Evolutionary conservation across 2,888 invertebrate genomes (phyloP), one percentile per base, ranked within the genome.

Genomic region (Busseola fusca): DNA sequence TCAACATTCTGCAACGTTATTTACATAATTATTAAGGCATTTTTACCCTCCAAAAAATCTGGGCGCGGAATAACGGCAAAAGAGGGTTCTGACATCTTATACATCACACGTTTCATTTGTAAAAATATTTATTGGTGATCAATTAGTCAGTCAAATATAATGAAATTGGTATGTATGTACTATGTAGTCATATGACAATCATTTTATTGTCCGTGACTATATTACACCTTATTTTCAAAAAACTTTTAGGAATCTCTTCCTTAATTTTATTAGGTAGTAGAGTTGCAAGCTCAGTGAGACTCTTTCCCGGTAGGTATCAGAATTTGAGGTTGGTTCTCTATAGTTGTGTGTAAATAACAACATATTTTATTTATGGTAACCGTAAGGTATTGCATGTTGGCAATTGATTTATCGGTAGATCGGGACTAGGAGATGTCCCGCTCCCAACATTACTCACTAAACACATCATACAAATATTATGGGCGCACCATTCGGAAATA

Each of bases 331-430:
- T 50, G 30, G 30, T 63, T 69, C 48, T 62, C 52, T 56, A 64
- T 64, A 54, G 30, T 25, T 45, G 68, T 70, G 66, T 72, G 63
- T 76, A 83, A 87, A 82, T 80, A 77, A 72, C 63, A 78, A 63
- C 72, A 89, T 87, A 86, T 87, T 87, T 88, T 89, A 88, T 87
- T 87, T 85, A 87, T 84, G 84, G 72, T 86, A 84, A 86, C 86
- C 83, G 86, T 87, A 89, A 90, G 84, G 86, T 89, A 91, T 88
- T 84, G 87, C 88, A 84, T 84, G 87, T 86, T 88, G 88, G 90
- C 92, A 91, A 91, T 91, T 92, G 92, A 94, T 94, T 93, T 94
- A 93, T 93, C 87, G 89, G 89, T 88, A 92, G 89, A 90, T 90
- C 86, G 93, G 93, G 92, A 91, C 88, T 86, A 86, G 84, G 86